These are phyloP conservation scores for Aphidius colemani DNA, from an alignment of 2,888 invertebrate species.

Conservation along the genomic window DNA sequence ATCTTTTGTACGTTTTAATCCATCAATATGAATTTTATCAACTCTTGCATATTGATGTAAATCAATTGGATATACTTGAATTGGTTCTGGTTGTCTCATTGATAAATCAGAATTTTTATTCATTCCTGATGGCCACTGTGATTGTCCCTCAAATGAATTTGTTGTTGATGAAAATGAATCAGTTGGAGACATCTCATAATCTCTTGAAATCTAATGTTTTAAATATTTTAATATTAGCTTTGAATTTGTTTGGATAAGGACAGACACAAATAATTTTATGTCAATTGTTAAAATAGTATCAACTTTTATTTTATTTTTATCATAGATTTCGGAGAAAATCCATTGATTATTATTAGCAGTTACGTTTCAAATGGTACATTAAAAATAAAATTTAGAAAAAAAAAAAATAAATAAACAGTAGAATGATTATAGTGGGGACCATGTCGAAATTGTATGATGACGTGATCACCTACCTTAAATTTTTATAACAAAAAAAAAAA, in stretches of 20 bases:
- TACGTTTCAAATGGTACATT: constrained; percentile 27
- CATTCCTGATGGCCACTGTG: constrained; percentile 15
- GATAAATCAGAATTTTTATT: constrained; percentile 6
- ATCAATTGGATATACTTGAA: constrained; percentile 30
- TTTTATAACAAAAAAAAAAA: background rate
- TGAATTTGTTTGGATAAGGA: no score
- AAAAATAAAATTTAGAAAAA: constrained; percentile 16
- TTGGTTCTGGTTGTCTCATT: background rate
- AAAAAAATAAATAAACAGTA: constrained; percentile 14
- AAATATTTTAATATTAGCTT: no score
- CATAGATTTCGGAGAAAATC: constrained; percentile 2
- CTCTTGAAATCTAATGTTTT: constrained; percentile 7
- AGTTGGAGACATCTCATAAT: constrained; percentile 32
- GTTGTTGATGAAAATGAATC: constrained; percentile 7
- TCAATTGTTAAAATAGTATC: constrained; percentile 5
- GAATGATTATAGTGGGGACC: constrained; percentile 37
- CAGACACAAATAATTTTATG: background rate
- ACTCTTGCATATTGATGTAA: constrained; percentile 72
- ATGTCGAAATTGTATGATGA: constrained; percentile 54
- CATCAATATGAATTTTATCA: constrained; percentile 84
- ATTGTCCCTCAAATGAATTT: constrained; percentile 15
- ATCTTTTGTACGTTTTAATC: constrained; percentile 84
- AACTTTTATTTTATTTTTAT: background rate
- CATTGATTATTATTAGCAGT: constrained; percentile 37
- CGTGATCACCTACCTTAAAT: constrained; percentile 61